Evolutionary conservation across 2,113 vertebrate species (phyloP), one percentile per base, ranked within the genome.

Genomic region (Penelope pileata): DNA sequence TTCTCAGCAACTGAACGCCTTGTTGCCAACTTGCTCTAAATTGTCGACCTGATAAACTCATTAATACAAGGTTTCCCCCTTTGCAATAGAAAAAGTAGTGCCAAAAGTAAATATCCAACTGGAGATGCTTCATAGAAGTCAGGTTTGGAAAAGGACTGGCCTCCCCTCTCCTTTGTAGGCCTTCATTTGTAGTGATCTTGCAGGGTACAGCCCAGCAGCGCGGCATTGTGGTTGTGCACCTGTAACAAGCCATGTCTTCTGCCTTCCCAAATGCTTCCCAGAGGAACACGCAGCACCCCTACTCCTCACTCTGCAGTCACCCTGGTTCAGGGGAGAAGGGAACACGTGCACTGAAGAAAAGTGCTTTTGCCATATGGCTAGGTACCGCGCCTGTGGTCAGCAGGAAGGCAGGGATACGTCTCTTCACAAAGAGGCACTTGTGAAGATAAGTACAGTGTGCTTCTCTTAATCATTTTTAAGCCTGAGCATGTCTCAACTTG

Each of bases 221-320:
- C 47, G 38, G 40, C 17, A 0, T 9, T 42, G 19, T 24, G 8
- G 1, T 86, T 67, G 17, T 47, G 7, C 2, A 6, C 50, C 17
- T 13, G 3, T 42, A 51, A 80, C 0, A 0, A 66, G 78, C 78
- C 69, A 66, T 3, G 3, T 40, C 75, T 74, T 86, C 59, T 1
- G 0, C 60, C 64, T 83, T 85, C 75, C 83, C 30, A 36, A 36
- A 60, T 36, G 34, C 9, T 14, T 90, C 43, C 54, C 64, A 14
- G 0, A 56, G 53, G 74, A 45, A n/a, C 2, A 0, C 3, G 60
- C 67, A 30, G 36, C 0, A 0, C 9, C 24, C 26, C 48, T 53
- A 17, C 15, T 73, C 16, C 19, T 1, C 1, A 0, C 12, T 22
- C 18, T 6, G 10, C 1, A 0, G 26, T 22, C 72, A n/a, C 36